phyloP scores from a whole-genome alignment of 2,797 vertebrate genomes.

The Emydoidea blandingii region DNA sequence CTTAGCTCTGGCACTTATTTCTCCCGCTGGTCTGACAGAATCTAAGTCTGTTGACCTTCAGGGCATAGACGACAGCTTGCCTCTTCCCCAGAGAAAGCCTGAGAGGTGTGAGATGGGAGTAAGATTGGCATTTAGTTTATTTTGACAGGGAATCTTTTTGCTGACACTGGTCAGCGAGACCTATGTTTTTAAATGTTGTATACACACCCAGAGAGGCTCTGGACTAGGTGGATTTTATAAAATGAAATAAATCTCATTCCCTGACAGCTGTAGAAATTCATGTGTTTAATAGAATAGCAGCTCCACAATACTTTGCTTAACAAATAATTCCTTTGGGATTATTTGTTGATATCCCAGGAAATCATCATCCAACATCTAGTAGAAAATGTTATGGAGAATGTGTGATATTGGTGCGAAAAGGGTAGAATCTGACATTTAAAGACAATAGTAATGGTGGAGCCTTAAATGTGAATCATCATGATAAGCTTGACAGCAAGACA shows the following conservation, averaged over 20 bases:
- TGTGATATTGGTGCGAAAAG: neutral
- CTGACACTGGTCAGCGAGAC: neutral
- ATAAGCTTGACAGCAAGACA: neutral
- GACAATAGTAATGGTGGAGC: neutral
- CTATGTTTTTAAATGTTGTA: neutral
- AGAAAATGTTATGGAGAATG: neutral
- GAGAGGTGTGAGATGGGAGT: neutral
- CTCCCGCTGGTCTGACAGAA: neutral
- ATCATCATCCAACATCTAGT: neutral
- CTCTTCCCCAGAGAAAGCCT: neutral
- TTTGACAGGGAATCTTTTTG: conserved; percentile 18
- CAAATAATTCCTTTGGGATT: neutral
- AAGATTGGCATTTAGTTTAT: neutral
- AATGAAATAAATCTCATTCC: neutral
- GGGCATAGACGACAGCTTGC: neutral
- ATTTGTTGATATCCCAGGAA: neutral
- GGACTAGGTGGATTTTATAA: neutral
- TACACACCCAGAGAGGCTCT: neutral
- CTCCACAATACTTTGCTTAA: neutral
- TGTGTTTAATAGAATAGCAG: neutral
- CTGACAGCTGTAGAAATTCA: neutral
- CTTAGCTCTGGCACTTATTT: accelerated
- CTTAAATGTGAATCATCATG: neutral
- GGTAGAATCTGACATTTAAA: neutral
- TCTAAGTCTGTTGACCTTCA: neutral